Percentiles rank a stretch among this genome's conserved stretches.
Evolutionary conservation across 2,797 vertebrate species (phyloP).

Genomic region (Notolepis coatsorum): DNA sequence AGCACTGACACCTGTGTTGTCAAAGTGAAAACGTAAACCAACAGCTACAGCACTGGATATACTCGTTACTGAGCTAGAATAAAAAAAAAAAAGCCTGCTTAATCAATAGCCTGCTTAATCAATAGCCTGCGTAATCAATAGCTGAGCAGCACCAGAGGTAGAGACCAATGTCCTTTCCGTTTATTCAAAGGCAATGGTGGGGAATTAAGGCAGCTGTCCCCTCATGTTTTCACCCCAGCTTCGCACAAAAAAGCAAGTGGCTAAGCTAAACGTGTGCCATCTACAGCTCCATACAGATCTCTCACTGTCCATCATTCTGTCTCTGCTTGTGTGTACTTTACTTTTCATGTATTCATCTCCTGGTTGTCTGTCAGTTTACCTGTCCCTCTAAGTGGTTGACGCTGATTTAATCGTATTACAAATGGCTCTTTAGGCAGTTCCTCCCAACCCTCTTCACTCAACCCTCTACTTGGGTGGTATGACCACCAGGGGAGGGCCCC

Average conservation of each 20-base stretch:
- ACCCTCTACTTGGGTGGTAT: constrained; percentile 92
- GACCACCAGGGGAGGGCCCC: constrained; percentile 92
- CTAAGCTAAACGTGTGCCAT: constrained; percentile 36
- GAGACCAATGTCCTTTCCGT: constrained; percentile 52
- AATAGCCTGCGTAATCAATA: constrained; percentile 8
- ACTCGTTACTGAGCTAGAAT: constrained; percentile 28
- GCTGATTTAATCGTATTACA: constrained; percentile 8
- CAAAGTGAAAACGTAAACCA: neutral
- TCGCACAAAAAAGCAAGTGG: constrained; percentile 23
- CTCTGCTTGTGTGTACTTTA: constrained; percentile 5
- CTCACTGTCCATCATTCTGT: constrained; percentile 24
- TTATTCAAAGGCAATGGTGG: constrained; percentile 79
- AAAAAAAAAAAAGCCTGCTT: constrained; percentile 35
- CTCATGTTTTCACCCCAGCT: constrained; percentile 38
- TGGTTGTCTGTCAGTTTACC: constrained; percentile 17
- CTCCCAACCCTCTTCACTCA: neutral
- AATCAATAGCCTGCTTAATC: constrained; percentile 15
- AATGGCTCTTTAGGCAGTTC: constrained; percentile 12
- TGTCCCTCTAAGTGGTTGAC: constrained; percentile 26
- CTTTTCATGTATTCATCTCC: constrained; percentile 16
- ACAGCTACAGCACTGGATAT: no score
- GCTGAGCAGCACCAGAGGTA: constrained; percentile 55
- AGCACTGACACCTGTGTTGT: constrained; percentile 30
- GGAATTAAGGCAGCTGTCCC: constrained; percentile 82
- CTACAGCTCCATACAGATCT: constrained; percentile 22